Percentiles rank a stretch among this genome's conserved stretches.
phyloP scores from a whole-genome alignment of 2,113 vertebrate species.

The Chelonoidis abingdonii region DNA sequence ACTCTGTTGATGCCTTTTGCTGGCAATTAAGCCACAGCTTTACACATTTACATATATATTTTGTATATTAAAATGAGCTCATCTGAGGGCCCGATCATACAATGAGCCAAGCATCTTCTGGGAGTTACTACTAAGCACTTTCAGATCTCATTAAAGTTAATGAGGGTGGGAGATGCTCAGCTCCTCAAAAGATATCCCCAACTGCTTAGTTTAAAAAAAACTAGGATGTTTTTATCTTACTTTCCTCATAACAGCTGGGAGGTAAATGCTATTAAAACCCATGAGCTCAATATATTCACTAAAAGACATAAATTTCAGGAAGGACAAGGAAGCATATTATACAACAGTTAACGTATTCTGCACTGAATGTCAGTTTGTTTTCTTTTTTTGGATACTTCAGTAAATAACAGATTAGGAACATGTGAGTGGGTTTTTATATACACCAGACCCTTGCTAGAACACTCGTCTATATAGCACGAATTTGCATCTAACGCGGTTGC shows the following conservation, averaged over 20 bases:
- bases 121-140: background rate
- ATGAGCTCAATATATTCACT: background rate
- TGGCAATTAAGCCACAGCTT: background rate
- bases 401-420: background rate
- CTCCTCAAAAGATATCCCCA: background rate
- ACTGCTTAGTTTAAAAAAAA: background rate
- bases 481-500: no score
- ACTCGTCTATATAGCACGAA: no score
- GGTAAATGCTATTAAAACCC: background rate
- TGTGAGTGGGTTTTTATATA: no score
- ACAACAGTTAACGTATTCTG: background rate
- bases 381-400: background rate
- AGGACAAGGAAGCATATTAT: background rate
- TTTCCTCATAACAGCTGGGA: background rate
- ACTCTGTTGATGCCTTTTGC: background rate
- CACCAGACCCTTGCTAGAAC: no score
- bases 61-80: background rate
- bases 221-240: background rate
- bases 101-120: background rate
- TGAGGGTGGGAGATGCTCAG: background rate
- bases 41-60: background rate
- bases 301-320: background rate
- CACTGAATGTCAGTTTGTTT: background rate
- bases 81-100: background rate
- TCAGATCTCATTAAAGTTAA: background rate